Evolutionary conservation across 2,888 invertebrate species (phyloP).

Genomic region (Cetonia aurata): DNA sequence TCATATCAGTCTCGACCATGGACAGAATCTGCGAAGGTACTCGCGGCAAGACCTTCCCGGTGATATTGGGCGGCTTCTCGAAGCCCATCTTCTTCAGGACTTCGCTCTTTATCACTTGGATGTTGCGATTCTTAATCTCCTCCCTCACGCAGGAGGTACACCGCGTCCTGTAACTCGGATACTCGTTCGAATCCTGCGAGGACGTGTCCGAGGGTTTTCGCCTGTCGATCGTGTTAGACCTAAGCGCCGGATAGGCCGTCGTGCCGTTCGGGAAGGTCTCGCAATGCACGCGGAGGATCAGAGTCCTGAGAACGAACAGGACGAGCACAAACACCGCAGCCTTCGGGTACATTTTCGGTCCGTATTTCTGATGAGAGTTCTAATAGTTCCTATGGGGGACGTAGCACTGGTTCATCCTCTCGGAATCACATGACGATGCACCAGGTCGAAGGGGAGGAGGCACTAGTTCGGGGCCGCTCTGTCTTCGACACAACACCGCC

Average conservation of each 20-base stretch:
- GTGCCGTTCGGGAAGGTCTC: slow-evolving; percentile 32
- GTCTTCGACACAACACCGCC: too few relatives aligned
- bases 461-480: too few relatives aligned
- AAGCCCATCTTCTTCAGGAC: slow-evolving; percentile 73
- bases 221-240: slow-evolving; percentile 43
- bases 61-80: slow-evolving; percentile 71
- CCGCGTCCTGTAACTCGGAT: slow-evolving; percentile 49
- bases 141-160: slow-evolving; percentile 71
- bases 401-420: too few relatives aligned
- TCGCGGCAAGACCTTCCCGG: slow-evolving; percentile 70
- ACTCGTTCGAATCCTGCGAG: slow-evolving; percentile 7
- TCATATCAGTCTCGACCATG: slow-evolving; percentile 60
- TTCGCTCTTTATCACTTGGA: slow-evolving; percentile 73
- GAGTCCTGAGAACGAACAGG: slow-evolving; percentile 11
- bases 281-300: not conserved
- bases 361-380: not conserved
- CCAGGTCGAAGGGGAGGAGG: too few relatives aligned
- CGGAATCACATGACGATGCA: too few relatives aligned
- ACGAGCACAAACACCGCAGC: not conserved
- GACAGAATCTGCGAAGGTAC: slow-evolving; percentile 67
- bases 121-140: slow-evolving; percentile 70
- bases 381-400: too few relatives aligned
- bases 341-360: not conserved
- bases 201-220: slow-evolving; percentile 37
- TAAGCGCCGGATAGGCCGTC: slow-evolving; percentile 1